Evolutionary conservation across 1,140 invertebrate species (phyloP), one percentile per base, ranked within the genome.

Genomic region (Drosophila teissieri): DNA sequence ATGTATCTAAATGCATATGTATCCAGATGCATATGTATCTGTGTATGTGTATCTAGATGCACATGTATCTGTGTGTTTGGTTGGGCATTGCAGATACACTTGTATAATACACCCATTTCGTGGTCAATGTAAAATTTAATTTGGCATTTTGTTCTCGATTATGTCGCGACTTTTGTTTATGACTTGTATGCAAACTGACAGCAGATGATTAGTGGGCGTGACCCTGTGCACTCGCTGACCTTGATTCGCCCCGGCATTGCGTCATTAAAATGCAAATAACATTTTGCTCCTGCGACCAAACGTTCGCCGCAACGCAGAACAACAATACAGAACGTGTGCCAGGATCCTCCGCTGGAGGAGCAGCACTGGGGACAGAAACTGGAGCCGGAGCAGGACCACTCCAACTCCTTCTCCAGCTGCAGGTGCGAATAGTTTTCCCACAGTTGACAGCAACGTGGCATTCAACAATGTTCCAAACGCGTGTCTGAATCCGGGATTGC

Each of bases 251-350:
- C 40, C 57, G 60, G 53, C 60, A 46, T 58, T 79, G 69, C 64
- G 64, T 72, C 80, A 80, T 80, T 84, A 67, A 80, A 76, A 83
- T 83, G 81, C 76, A 85, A 83, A 84, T 80, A 52, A 14, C 76
- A 80, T 60, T 51, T 57, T 53, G n/a, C 52, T 22, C 42, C 42
- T 48, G 53, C 45, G 42, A 34, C 44, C 73, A 72, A 63, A 49
- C 54, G 61, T 15, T 52, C 22, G 27, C 27, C 22, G 27, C 27
- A 40, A 45, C 49, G 61, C 64, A n/a, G n/a, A n/a, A n/a, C 19
- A 1, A 19, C 19, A 19, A 42, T 57, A 64, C 15, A 10, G 34
- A 51, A 48, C 64, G 49, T 68, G 65, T 69, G 40, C 2, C 5
- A 39, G 22, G 31, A 45, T 14, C 14, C 15, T 40, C 6, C 7